These are phyloP conservation scores for Drosophila chauvacae DNA, from an alignment of 1,140 invertebrate genomes.

Conservation along the genomic window DNA sequence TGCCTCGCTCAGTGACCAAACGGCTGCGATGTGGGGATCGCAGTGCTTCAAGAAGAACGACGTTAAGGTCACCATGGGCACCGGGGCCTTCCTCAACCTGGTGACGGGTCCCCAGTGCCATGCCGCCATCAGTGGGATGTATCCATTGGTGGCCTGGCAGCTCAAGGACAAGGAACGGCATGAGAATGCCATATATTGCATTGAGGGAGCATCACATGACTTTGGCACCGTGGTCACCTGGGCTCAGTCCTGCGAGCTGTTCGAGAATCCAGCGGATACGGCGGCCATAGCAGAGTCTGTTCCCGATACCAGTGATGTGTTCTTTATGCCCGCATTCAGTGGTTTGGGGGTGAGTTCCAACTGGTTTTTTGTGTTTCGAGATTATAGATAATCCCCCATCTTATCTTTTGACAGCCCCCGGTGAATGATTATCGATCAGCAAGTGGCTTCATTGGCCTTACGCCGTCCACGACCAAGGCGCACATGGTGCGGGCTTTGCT, in stretches of 20 bases:
- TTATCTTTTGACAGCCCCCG: slow-evolving; percentile 88
- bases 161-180: slow-evolving; percentile 84
- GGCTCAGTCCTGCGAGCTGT: slow-evolving; percentile 91
- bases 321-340: slow-evolving; percentile 96
- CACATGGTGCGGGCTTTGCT: slow-evolving; percentile 93
- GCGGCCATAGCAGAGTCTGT: slow-evolving; percentile 90
- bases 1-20: slow-evolving; percentile 89
- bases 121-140: slow-evolving; percentile 92
- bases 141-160: slow-evolving; percentile 96
- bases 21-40: slow-evolving; percentile 96
- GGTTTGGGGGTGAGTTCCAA: slow-evolving; percentile 90
- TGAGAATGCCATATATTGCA: slow-evolving; percentile 88
- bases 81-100: slow-evolving; percentile 95
- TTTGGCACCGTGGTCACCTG: slow-evolving; percentile 95
- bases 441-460: slow-evolving; percentile 94
- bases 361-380: background rate
- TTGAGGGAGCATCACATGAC: slow-evolving; percentile 94
- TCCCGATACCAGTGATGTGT: slow-evolving; percentile 91
- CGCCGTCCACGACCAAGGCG: slow-evolving; percentile 90
- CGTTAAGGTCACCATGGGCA: slow-evolving; percentile 97
- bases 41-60: slow-evolving; percentile 93
- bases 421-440: slow-evolving; percentile 93
- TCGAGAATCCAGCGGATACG: slow-evolving; percentile 89
- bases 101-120: slow-evolving; percentile 92
- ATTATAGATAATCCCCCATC: slow-evolving; percentile 14